Evolutionary conservation across 2,797 vertebrate genomes (phyloP).

Genomic region (Buphagus erythrorhynchus): DNA sequence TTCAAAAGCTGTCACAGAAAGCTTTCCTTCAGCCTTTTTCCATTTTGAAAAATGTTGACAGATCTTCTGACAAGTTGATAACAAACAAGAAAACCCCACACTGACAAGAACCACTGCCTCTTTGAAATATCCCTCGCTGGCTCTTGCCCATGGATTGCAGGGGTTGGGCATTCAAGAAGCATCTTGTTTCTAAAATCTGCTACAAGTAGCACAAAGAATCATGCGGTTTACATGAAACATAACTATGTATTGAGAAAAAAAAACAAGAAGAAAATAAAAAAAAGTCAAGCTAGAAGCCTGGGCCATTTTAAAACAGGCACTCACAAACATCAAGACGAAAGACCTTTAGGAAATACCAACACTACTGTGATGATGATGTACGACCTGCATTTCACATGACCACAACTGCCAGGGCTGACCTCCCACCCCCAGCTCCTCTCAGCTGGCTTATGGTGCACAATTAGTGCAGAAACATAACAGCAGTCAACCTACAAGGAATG

Average conservation of each 20-base stretch:
- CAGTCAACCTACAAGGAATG: background rate
- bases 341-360: background rate
- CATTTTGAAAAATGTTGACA: background rate
- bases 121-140: background rate
- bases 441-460: background rate
- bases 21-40: background rate
- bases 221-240: background rate
- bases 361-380: rapidly evolving
- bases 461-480: background rate
- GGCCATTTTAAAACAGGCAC: background rate
- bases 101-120: background rate
- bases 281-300: background rate
- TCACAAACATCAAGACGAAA: background rate
- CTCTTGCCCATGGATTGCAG: background rate
- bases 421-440: background rate
- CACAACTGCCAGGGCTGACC: rapidly evolving
- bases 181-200: background rate
- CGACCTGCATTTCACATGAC: rapidly evolving
- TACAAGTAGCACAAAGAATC: background rate
- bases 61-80: background rate
- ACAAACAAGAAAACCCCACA: background rate
- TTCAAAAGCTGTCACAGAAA: background rate
- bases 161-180: background rate
- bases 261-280: too few relatives aligned
- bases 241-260: background rate